These are phyloP conservation scores for Aplodontia rufa DNA, from an alignment of 2,113 vertebrate genomes.

Conservation along the genomic window DNA sequence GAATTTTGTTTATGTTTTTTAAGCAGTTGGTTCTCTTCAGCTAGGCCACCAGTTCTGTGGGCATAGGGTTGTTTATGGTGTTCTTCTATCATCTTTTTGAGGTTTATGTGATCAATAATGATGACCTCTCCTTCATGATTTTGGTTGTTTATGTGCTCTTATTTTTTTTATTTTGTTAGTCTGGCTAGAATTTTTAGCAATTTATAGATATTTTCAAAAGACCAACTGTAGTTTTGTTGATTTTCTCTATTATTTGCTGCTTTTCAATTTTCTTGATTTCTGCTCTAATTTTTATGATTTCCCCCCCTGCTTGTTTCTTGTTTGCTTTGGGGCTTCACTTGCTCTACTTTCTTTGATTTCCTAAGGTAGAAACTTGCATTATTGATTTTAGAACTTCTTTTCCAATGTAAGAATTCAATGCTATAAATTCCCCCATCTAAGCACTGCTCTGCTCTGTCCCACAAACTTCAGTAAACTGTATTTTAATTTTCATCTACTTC, in stretches of 20 bases:
- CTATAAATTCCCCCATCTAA: not conserved
- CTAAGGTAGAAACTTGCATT: not conserved
- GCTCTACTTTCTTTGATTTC: not conserved
- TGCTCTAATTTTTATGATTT: not conserved
- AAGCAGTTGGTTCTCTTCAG: not conserved
- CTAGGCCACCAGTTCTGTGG: not conserved
- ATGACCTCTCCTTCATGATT: not conserved
- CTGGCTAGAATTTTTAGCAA: not conserved
- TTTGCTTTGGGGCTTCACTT: not conserved
- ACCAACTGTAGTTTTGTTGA: not conserved
- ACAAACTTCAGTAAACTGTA: not conserved
- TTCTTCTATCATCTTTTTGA: not conserved
- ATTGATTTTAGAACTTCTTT: not conserved
- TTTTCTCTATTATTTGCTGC: not conserved
- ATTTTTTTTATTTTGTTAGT: not conserved
- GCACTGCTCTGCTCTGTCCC: not conserved
- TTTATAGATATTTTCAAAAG: not conserved
- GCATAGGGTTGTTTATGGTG: not conserved
- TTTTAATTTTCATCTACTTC: not conserved
- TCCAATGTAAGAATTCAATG: not conserved
- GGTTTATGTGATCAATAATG: not conserved
- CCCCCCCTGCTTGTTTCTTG: not conserved
- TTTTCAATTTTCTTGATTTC: not conserved
- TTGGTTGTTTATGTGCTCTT: not conserved
- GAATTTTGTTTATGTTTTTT: not conserved